phyloP scores from a whole-genome alignment of 2,888 invertebrate genomes.

The Xanthorhoe spadicearia region DNA sequence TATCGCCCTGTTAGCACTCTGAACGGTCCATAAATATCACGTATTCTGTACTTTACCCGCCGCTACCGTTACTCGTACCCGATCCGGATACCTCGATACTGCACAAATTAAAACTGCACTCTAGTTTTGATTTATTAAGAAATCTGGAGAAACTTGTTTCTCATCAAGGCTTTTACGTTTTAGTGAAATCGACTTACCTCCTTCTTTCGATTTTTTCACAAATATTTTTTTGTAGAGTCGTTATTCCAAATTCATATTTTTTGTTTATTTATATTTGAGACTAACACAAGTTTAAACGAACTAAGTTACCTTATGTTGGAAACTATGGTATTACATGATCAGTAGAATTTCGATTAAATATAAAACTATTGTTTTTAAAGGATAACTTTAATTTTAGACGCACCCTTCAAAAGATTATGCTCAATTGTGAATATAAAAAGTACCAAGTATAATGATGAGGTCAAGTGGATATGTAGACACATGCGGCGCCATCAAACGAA shows the following conservation, averaged over 20 bases:
- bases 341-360: too few species aligned
- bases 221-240: too few species aligned
- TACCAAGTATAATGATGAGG: slow-evolving; percentile 31
- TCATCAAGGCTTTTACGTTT: background rate
- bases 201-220: background rate
- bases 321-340: too few species aligned
- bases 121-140: slow-evolving; percentile 26
- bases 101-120: slow-evolving; percentile 32
- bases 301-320: too few species aligned
- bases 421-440: background rate
- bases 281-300: too few species aligned
- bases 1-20: slow-evolving; percentile 2
- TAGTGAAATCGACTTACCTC: slow-evolving; percentile 3
- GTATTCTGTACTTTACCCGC: slow-evolving; percentile 44
- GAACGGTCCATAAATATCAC: slow-evolving; percentile 30
- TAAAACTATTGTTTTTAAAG: background rate
- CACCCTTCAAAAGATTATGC: too few species aligned
- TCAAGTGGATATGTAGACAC: slow-evolving; percentile 39
- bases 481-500: slow-evolving; percentile 57
- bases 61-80: slow-evolving; percentile 50
- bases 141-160: slow-evolving; percentile 23
- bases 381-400: too few species aligned
- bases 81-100: slow-evolving; percentile 33
- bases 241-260: too few species aligned
- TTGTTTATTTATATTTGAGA: too few species aligned